These are phyloP conservation scores for Thunnus maccoyii DNA, from an alignment of 2,113 vertebrate genomes.

Conservation along the genomic window DNA sequence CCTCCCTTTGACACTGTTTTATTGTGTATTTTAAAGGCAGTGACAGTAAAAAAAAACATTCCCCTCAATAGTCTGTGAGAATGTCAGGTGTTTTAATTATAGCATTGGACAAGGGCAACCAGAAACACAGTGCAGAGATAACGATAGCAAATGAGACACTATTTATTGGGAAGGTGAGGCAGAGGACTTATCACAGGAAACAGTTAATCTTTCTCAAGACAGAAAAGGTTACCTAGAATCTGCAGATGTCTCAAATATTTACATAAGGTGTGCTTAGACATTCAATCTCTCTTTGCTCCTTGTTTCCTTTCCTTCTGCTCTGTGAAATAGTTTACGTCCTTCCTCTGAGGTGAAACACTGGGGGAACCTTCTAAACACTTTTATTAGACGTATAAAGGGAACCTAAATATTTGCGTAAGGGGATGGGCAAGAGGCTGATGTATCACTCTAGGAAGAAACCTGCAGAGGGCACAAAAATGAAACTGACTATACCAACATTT, in stretches of 20 bases:
- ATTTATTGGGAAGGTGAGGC: slow-evolving; percentile 65
- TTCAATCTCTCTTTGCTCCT: slow-evolving; percentile 85
- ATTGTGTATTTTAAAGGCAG: not conserved
- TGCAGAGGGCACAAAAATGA: slow-evolving; percentile 59
- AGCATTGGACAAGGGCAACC: not conserved
- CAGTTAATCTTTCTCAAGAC: slow-evolving; percentile 83
- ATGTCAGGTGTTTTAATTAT: not conserved
- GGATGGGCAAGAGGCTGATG: slow-evolving; percentile 73
- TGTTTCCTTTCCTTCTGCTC: slow-evolving; percentile 82
- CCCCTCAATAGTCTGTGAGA: not conserved
- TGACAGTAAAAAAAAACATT: not conserved
- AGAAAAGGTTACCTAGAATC: slow-evolving; percentile 88
- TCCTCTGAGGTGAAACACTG: slow-evolving; percentile 89
- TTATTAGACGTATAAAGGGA: slow-evolving; percentile 91
- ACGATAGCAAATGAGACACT: slow-evolving; percentile 27
- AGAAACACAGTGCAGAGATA: slow-evolving; percentile 10
- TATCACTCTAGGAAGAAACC: slow-evolving; percentile 79
- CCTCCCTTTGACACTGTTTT: not conserved
- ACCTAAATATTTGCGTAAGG: slow-evolving; percentile 93
- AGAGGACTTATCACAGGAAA: slow-evolving; percentile 84
- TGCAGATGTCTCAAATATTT: slow-evolving; percentile 95
- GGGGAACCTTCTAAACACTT: slow-evolving; percentile 91
- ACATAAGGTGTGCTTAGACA: slow-evolving; percentile 91
- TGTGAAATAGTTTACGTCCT: slow-evolving; percentile 86
- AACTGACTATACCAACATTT: slow-evolving; percentile 46